Evolutionary conservation across 2,888 invertebrate genomes (phyloP).

Genomic region (Lasioglossum malachurum): DNA sequence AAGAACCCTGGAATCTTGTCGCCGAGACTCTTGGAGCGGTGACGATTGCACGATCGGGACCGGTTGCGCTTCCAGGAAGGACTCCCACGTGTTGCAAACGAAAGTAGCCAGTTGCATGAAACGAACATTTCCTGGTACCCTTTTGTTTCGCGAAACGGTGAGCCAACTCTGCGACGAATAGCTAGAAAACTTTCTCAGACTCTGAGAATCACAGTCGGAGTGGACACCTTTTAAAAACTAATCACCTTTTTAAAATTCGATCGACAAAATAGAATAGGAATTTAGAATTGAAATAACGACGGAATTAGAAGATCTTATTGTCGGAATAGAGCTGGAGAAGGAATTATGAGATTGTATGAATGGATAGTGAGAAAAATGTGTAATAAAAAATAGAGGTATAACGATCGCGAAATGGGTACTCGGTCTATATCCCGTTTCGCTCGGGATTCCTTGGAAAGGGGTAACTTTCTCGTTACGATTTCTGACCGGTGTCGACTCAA

Average conservation of each 20-base stretch:
- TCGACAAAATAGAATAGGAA: background rate
- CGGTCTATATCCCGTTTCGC: background rate
- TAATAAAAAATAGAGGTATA: background rate
- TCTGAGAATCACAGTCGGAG: background rate
- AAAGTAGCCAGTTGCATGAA: background rate
- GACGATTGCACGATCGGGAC: background rate
- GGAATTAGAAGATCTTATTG: no score
- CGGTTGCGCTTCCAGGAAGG: background rate
- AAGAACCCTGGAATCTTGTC: constrained; percentile 29
- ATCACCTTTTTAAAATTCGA: background rate
- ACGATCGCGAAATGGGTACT: constrained; percentile 18
- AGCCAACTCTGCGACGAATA: background rate
- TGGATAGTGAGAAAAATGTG: background rate
- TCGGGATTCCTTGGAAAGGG: background rate
- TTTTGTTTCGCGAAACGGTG: background rate
- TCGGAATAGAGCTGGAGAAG: no score
- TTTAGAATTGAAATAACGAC: no score
- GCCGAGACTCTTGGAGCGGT: background rate
- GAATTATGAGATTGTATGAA: background rate
- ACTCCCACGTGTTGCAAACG: constrained; percentile 13
- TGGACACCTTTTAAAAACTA: background rate
- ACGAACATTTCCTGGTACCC: constrained; percentile 1
- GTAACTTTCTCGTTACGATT: constrained; percentile 40
- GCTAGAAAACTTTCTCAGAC: background rate
- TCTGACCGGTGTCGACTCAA: constrained; percentile 27